Base-by-base conservation (phyloP, 1,140 invertebrate genomes). In the Artemia franciscana region DNA sequence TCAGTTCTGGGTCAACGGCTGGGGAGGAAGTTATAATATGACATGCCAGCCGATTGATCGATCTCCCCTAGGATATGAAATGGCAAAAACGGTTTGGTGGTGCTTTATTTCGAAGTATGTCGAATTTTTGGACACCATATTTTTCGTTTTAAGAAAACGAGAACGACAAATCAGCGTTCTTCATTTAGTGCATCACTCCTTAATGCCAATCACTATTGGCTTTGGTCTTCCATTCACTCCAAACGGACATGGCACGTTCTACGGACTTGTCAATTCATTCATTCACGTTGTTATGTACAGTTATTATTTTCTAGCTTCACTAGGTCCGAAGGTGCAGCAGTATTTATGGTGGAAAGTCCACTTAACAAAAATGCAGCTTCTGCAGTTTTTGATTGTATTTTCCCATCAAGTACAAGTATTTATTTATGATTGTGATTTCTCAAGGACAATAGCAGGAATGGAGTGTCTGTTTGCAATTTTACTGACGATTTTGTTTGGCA, bases 21-120 rank as follows among this genome's bases (percentile, higher is more conserved):
- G 84, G 83, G 83, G 82, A 76, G 70, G 69, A 5, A 64, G 82
- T 65, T 92, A 92, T 74, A 91, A 81, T 71, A 85, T 85, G 69
- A 78, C 77, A 68, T 95, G 90, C 75, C 86, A 95, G 75, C 86
- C 88, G 15, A 86, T 93, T 65, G 85, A 89, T 74, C 90, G 89
- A 73, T 84, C 85, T 26, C 69, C 83, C 85, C 39, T 73, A 81
- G 70, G 86, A 88, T 62, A 71, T 84, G 70, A 80, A 18, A 51
- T 51, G 39, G 39, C 39, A 12, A 18, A 51, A 18, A 51, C 39
- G 2, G 39, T 51, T 18, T 51, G 39, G 39, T 51, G 39, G 39
- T 51, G 39, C 39, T 51, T 51, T 18, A 51, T 51, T 15, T 51
- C 39, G 39, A 51, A 51, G 21, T 51, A 51, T 18, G 25, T 59